Evolutionary conservation across 2,888 invertebrate genomes (phyloP).

Genomic region (Nesidiocoris tenuis): DNA sequence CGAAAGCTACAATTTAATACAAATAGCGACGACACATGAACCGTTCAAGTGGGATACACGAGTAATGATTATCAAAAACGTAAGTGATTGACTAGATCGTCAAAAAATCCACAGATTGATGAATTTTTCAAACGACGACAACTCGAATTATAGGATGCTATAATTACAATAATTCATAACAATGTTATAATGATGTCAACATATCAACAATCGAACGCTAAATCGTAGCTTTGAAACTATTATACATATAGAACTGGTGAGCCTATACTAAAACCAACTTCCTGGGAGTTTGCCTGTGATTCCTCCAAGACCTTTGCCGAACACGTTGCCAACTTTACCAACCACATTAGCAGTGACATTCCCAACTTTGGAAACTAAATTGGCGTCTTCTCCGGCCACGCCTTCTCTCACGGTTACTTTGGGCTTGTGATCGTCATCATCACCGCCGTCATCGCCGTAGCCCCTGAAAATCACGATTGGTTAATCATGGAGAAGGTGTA

Average conservation of each 20-base stretch:
- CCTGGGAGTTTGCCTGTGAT: slow-evolving; percentile 74
- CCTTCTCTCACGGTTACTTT: slow-evolving; percentile 62
- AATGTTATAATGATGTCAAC: slow-evolving; percentile 8
- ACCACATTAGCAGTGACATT: slow-evolving; percentile 82
- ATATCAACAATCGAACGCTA: slow-evolving; percentile 19
- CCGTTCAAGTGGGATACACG: slow-evolving; percentile 23
- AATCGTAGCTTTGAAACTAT: slow-evolving; percentile 6
- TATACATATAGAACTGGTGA: slow-evolving; percentile 14
- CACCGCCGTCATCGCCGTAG: slow-evolving; percentile 54
- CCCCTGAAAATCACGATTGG: slow-evolving; percentile 52
- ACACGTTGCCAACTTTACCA: slow-evolving; percentile 83
- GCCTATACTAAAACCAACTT: slow-evolving; percentile 59
- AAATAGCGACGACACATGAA: slow-evolving; percentile 12
- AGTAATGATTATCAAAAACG: slow-evolving; percentile 22
- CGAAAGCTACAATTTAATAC: slow-evolving; percentile 1
- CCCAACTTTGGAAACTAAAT: slow-evolving; percentile 71
- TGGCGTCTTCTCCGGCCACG: slow-evolving; percentile 68
- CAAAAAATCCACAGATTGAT: background rate
- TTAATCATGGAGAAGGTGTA: slow-evolving; percentile 20
- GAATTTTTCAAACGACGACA: background rate
- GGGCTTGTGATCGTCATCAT: slow-evolving; percentile 63
- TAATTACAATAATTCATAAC: slow-evolving; percentile 17
- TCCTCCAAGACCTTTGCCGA: slow-evolving; percentile 87
- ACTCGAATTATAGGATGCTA: slow-evolving; percentile 5
- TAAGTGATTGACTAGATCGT: slow-evolving; percentile 14